Evolutionary conservation across 2,797 vertebrate genomes (phyloP).

Genomic region (Carapus acus): DNA sequence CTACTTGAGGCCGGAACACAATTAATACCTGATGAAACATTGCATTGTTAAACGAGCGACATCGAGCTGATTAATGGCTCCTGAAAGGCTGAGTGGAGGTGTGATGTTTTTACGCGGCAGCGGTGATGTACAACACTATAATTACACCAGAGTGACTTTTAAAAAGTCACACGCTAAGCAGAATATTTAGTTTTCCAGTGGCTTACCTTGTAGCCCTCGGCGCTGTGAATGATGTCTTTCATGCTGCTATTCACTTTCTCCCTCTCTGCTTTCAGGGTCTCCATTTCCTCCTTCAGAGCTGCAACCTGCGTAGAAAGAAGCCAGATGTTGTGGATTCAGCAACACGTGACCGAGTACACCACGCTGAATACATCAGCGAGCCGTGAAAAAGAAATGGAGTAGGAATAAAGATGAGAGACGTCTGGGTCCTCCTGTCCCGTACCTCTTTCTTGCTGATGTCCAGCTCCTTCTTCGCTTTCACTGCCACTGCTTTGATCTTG

Average conservation of each 20-base stretch:
- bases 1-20: slow-evolving; percentile 4
- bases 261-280: slow-evolving; percentile 74
- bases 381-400: too few relatives aligned
- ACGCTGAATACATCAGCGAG: too few relatives aligned
- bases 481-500: slow-evolving; percentile 92
- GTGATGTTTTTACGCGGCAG: not conserved
- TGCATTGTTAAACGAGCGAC: not conserved
- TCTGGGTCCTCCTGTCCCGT: slow-evolving; percentile 23
- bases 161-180: too few relatives aligned
- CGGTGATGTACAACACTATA: not conserved
- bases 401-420: too few relatives aligned
- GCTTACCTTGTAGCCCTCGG: slow-evolving; percentile 91
- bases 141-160: too few relatives aligned
- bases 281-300: slow-evolving; percentile 77
- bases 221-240: slow-evolving; percentile 89
- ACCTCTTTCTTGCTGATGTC: slow-evolving; percentile 90
- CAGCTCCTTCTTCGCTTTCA: slow-evolving; percentile 95
- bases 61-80: not conserved
- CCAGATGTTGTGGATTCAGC: not conserved
- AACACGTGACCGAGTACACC: too few relatives aligned
- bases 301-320: slow-evolving; percentile 62
- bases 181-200: not conserved
- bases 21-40: slow-evolving; percentile 2
- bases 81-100: not conserved
- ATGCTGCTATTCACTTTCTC: slow-evolving; percentile 81